Evolutionary conservation across 2,797 vertebrate species (phyloP), one percentile per base, ranked within the genome.

Genomic region (Acanthurus tractus): DNA sequence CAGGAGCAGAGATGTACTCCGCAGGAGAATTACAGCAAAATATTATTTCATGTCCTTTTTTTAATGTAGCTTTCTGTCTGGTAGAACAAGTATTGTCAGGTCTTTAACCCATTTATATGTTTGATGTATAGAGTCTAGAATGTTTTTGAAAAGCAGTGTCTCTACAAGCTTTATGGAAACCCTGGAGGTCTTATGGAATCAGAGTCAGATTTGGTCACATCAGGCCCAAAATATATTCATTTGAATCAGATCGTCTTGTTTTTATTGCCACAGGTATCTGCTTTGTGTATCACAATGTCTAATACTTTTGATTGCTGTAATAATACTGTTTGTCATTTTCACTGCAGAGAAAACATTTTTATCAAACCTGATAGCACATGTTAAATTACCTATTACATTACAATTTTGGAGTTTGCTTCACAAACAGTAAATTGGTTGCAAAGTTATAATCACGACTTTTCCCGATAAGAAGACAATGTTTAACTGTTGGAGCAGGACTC

Each of bases 41-140:
- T 56, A 52, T 42, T 48, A 53, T 36, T 57, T 62, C 13, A 61
- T 50, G 18, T 22, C 53, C 1, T 13, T 63, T 48, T 56, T 73
- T 72, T 54, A 57, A 20, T 45, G 22, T 12, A 52, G 58, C 22
- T 72, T 61, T 58, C 40, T 34, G 48, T 71, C 23, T 42, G 18
- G 25, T 42, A 71, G 17, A 46, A 42, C 42, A 63, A 18, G 75
- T 63, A 52, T 44, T 44, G 22, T 48, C 54, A 59, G 17, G 45
- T 72, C 54, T 70, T 74, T 34, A 42, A 46, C 23, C 5, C 23
- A 54, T 57, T 70, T 53, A 65, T 58, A 59, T 70, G 20, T 75
- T 55, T 69, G 48, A 20, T 56, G 11, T 65, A 38, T 50, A 63
- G 11, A 49, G 22, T 57, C 13, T 49, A 13, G 6, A 20, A 42